phyloP scores from a whole-genome alignment of 2,797 vertebrate species.

The Pogoniulus pusillus region DNA sequence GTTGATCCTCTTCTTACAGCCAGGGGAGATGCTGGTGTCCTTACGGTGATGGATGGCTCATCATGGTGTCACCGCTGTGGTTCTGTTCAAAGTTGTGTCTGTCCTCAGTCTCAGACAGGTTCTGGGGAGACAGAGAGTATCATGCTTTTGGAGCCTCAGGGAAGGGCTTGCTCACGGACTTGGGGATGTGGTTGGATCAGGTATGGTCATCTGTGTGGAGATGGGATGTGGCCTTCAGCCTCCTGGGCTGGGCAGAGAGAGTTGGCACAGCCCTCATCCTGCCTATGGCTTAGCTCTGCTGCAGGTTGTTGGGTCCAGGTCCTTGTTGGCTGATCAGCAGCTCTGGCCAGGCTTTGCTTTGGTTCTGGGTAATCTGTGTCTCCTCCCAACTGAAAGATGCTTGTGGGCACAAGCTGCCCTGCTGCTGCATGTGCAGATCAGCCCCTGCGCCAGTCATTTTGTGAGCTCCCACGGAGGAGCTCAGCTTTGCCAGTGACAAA shows the following conservation, averaged over 20 bases:
- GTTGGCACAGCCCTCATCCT: accelerated
- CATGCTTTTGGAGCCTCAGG: neutral
- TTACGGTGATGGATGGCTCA: neutral
- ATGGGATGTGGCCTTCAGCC: neutral
- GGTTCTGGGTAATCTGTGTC: neutral
- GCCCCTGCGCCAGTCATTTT: neutral
- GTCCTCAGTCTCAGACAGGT: accelerated
- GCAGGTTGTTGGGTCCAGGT: neutral
- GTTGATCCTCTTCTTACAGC: neutral
- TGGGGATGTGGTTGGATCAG: neutral
- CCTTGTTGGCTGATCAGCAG: neutral
- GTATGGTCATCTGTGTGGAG: neutral
- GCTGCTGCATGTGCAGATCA: neutral
- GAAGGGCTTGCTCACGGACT: neutral
- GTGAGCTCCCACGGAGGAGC: neutral
- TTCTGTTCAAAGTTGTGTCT: neutral
- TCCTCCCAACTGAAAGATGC: neutral
- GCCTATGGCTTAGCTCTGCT: neutral
- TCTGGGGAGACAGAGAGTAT: neutral
- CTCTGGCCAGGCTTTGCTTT: neutral
- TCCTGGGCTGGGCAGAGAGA: neutral
- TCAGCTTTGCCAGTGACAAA: neutral
- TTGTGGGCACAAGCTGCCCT: neutral
- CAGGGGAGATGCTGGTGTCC: neutral
- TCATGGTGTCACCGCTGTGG: accelerated